These are phyloP conservation scores for Synaphobranchus kaupii DNA, from an alignment of 2,797 vertebrate genomes.

Conservation along the genomic window DNA sequence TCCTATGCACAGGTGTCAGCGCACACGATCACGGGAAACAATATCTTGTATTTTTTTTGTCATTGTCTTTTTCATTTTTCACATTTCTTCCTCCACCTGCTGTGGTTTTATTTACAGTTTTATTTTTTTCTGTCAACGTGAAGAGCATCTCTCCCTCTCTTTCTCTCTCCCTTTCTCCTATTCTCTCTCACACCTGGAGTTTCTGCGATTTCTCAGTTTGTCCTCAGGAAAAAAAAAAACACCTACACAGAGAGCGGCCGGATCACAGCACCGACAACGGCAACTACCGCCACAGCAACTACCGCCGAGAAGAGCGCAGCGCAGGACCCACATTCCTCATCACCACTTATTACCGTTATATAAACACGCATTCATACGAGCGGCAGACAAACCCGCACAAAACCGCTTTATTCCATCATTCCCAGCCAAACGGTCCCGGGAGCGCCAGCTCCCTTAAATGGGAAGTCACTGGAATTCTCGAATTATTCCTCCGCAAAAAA, in stretches of 20 bases:
- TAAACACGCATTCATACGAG: conserved; percentile 59
- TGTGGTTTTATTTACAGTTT: conserved; percentile 27
- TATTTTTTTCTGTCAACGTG: conserved; percentile 33
- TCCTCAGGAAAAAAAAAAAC: conserved; percentile 59
- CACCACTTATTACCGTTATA: conserved; percentile 68
- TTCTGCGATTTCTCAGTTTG: conserved; percentile 52
- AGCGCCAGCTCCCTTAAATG: not conserved
- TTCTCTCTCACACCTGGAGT: conserved; percentile 1
- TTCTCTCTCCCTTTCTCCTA: conserved; percentile 31
- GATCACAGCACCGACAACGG: conserved; percentile 58
- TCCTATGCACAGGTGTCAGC: conserved; percentile 50
- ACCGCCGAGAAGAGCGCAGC: conserved; percentile 41
- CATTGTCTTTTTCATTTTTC: conserved; percentile 15
- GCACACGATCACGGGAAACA: conserved; percentile 24
- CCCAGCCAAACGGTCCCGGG: not conserved
- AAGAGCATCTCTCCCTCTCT: not conserved
- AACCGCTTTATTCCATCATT: not conserved
- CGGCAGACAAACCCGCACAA: not conserved
- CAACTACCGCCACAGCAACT: not conserved
- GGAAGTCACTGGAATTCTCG: not conserved
- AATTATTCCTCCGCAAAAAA: not conserved
- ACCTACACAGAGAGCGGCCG: conserved; percentile 70
- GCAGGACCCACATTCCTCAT: conserved; percentile 65
- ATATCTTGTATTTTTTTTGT: not conserved
- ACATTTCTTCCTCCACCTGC: conserved; percentile 2